Evolutionary conservation across 2,113 vertebrate genomes (phyloP).

Genomic region (Engystomops pustulosus): DNA sequence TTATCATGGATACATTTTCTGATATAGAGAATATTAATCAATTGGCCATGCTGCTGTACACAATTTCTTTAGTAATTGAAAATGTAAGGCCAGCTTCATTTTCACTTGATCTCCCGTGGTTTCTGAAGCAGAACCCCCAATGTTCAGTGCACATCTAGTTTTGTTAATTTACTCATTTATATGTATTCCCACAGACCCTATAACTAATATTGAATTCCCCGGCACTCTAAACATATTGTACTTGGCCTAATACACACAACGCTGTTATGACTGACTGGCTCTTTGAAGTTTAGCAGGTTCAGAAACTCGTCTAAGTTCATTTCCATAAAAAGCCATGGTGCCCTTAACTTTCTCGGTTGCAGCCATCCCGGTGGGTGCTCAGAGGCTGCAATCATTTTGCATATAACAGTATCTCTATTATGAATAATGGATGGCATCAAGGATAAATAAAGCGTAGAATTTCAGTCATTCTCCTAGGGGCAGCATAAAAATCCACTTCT

Average conservation of each 20-base stretch:
- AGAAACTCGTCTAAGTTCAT: neutral
- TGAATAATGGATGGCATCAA: constrained; percentile 47
- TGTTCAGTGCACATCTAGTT: neutral
- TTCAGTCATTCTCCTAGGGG: constrained; percentile 36
- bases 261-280: neutral
- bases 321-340: neutral
- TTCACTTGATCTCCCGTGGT: neutral
- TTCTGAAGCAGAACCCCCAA: neutral
- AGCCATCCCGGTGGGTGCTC: neutral
- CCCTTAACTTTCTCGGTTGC: neutral
- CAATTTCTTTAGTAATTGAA: neutral
- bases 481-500: constrained; percentile 34
- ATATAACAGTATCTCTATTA: constrained; percentile 33
- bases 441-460: constrained; percentile 37
- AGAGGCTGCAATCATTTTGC: constrained; percentile 11
- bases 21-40: no score
- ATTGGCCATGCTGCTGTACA: no score
- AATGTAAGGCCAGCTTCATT: neutral
- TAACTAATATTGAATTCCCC: neutral
- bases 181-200: neutral
- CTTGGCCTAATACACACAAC: neutral
- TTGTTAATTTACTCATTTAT: neutral
- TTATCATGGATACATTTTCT: no score
- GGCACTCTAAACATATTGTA: neutral
- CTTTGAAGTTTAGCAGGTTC: neutral